A percentile compares a stretch with the other conserved stretches of the same genome.
Conservation (phyloP, 2,888 invertebrate genomes). For the Hirtodrosophila histrioides region DNA sequence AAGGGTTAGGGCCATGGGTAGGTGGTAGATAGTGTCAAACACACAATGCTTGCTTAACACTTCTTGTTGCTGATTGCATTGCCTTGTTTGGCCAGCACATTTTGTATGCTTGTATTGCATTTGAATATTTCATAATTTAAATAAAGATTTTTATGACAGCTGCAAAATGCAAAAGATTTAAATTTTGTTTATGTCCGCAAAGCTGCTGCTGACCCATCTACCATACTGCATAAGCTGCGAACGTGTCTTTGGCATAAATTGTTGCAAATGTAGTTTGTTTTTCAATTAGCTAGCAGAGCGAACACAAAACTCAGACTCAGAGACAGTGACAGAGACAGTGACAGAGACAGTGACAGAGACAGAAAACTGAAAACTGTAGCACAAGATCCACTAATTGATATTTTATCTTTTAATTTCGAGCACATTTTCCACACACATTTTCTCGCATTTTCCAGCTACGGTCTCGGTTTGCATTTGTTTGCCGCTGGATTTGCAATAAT, state of each 20-base stretch:
- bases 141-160: conserved; percentile 33
- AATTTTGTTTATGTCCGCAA: conserved; percentile 4
- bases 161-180: conserved; percentile 17
- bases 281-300: conserved; percentile 65
- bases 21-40: conserved; percentile 59
- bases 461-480: conserved; percentile 54
- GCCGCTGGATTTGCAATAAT: conserved; percentile 42
- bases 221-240: conserved; percentile 18
- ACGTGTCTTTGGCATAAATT: conserved; percentile 70
- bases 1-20: background rate
- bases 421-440: conserved; percentile 28
- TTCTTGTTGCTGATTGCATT: conserved; percentile 69
- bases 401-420: conserved; percentile 74
- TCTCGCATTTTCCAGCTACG: conserved; percentile 5
- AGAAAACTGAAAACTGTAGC: conserved; percentile 9
- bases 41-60: conserved; percentile 77
- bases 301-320: background rate
- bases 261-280: conserved; percentile 63
- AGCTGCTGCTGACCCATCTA: background rate
- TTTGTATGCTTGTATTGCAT: conserved; percentile 35
- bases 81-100: conserved; percentile 63
- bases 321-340: too few species aligned
- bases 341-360: background rate
- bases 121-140: conserved; percentile 65
- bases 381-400: conserved; percentile 66